Evolutionary conservation across 2,797 vertebrate genomes (phyloP), one percentile per base, ranked within the genome.

Genomic region (Erethizon dorsatum): DNA sequence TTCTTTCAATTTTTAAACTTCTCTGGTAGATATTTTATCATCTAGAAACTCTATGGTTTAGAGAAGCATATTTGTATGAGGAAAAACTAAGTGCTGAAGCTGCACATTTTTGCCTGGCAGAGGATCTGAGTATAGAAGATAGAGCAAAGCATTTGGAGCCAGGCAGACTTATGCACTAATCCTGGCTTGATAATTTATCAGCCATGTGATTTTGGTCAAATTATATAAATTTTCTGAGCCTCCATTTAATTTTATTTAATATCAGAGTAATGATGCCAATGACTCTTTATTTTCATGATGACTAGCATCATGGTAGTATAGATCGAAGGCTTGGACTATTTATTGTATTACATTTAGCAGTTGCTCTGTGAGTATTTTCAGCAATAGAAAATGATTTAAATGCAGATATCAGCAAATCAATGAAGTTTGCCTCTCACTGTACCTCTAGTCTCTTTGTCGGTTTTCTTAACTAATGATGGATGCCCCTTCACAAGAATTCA

Each of bases 231-330:
- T 92, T 94, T 92, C 54, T 67, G 18, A 92, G 28, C 26, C 11
- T 65, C 17, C 65, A 77, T 56, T 6, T 63, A 93, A 57, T 88
- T 91, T 94, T 45, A n/a, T 90, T 65, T 67, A 79, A 90, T 90
- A 92, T 22, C 73, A 33, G 24, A 85, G 80, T 69, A 88, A 50
- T 54, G 10, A 57, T 82, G 28, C 3, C 33, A 92, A 57, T 79
- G 47, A 2, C 24, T 28, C 59, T 88, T 97, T 7, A 17, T 57
- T 61, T 77, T 71, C 80, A 3, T 54, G 22, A 87, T 86, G 71
- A 87, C 17, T 92, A 52, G 50, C 8, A 50, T 83, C 61, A 63
- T 0, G 4, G 41, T 83, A 71, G 45, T 41, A 4, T 26, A 17
- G 33, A 69, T 3, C 20, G 50, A 69, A 78, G 75, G 45, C 37